Percentiles rank a stretch among this genome's conserved stretches.
Evolutionary conservation across 2,113 vertebrate genomes (phyloP).

Genomic region (Grantiella picta): DNA sequence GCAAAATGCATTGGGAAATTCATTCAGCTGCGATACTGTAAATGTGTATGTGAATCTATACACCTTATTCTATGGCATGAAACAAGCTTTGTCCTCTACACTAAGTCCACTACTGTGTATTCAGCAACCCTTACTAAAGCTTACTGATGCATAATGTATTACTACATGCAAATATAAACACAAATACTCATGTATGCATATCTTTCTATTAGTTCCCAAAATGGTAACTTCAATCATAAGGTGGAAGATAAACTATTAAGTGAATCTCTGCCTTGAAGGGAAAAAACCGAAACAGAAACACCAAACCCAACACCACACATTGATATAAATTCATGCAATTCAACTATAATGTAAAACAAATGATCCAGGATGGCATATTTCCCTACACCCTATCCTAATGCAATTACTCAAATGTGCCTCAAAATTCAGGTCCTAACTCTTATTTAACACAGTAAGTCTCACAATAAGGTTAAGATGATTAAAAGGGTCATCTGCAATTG

Average conservation of each 20-base stretch:
- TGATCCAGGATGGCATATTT: neutral
- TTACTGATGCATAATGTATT: neutral
- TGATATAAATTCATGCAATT: neutral
- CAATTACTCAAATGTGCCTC: neutral
- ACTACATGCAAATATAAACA: neutral
- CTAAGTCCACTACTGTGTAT: neutral
- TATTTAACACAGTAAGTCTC: constrained; percentile 3
- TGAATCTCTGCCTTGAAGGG: neutral
- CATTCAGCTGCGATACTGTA: neutral
- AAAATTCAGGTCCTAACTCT: constrained; percentile 21
- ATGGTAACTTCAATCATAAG: neutral
- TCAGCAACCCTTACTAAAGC: neutral
- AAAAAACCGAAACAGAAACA: neutral
- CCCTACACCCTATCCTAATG: neutral
- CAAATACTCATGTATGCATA: neutral
- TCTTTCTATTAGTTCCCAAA: neutral
- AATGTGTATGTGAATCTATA: neutral
- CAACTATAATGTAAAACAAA: neutral
- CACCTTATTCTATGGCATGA: neutral
- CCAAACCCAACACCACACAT: neutral
- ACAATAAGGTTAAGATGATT: constrained; percentile 6
- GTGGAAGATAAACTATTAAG: neutral
- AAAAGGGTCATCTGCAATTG: neutral
- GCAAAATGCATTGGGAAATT: neutral
- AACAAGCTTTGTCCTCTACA: neutral